Evolutionary conservation across 2,888 invertebrate genomes (phyloP).

Genomic region (Athalia rosae): DNA sequence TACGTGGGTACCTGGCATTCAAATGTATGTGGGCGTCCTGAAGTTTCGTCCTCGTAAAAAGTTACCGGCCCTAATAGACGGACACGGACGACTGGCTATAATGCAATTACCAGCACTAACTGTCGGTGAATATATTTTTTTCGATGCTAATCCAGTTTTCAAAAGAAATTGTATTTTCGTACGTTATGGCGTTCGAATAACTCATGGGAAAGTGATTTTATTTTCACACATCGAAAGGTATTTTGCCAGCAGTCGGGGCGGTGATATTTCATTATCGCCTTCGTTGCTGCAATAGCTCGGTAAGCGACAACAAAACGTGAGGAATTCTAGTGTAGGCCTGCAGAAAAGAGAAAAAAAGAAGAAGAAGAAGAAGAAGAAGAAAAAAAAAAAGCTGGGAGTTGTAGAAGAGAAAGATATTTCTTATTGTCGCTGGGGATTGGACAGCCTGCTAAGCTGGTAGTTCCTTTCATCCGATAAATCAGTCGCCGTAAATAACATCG

Average conservation of each 20-base stretch:
- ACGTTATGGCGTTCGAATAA: constrained; percentile 12
- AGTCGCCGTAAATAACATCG: constrained; percentile 71
- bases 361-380: too few species aligned
- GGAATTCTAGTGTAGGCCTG: not conserved
- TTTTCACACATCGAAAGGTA: not conserved
- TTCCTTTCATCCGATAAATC: constrained; percentile 70
- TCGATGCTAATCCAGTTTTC: constrained; percentile 14
- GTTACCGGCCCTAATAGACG: constrained; percentile 32
- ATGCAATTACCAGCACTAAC: constrained; percentile 33
- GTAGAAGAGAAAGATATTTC: constrained; percentile 59
- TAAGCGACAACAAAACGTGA: not conserved
- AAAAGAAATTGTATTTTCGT: not conserved
- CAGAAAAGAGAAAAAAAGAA: constrained; percentile 49
- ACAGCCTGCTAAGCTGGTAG: constrained; percentile 63
- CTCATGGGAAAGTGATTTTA: not conserved
- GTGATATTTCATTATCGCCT: constrained; percentile 2
- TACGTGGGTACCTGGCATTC: too few species aligned
- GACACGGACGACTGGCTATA: constrained; percentile 29
- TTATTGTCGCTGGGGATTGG: constrained; percentile 64
- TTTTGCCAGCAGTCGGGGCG: not conserved
- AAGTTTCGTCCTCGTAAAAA: constrained; percentile 24
- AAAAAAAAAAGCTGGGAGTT: too few species aligned
- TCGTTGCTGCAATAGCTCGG: not conserved
- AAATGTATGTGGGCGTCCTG: not conserved
- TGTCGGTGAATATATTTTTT: constrained; percentile 18